Conservation (phyloP, 2,113 vertebrate species). For the Proterorhinus semilunaris region DNA sequence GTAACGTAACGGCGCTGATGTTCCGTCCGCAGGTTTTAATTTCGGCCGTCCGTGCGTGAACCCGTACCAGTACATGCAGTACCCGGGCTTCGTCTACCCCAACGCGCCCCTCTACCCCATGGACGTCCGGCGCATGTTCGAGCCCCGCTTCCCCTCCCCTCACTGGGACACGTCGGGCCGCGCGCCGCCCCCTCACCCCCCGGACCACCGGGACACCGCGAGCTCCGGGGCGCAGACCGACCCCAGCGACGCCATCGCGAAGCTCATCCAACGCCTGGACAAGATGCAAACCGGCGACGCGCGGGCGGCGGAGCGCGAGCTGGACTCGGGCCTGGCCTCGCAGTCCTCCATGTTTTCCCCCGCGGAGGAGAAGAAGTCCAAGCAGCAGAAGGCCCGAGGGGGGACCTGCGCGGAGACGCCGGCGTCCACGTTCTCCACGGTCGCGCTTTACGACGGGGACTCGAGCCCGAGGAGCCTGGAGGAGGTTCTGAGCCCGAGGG, state of each 20-base stretch:
- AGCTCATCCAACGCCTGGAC: constrained; percentile 73
- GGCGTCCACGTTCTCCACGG: constrained; percentile 21
- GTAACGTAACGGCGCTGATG: too few species aligned
- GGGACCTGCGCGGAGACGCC: constrained; percentile 22
- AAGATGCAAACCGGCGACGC: constrained; percentile 63
- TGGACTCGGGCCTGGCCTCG: constrained; percentile 70
- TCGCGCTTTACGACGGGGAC: constrained; percentile 30
- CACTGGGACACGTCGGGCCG: constrained; percentile 50
- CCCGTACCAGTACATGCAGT: constrained; percentile 76
- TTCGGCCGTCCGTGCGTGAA: constrained; percentile 66
- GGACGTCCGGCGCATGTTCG: constrained; percentile 73
- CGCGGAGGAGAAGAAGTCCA: constrained; percentile 37
- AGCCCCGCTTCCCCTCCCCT: constrained; percentile 64
- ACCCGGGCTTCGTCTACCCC: constrained; percentile 71
- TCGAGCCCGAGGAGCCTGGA: constrained; percentile 43
- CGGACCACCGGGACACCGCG: constrained; percentile 55
- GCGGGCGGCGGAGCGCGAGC: constrained; percentile 39
- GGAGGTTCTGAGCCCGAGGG: constrained; percentile 20
- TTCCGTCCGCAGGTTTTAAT: constrained; percentile 62
- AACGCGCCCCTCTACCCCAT: constrained; percentile 65
- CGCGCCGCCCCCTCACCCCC: constrained; percentile 31
- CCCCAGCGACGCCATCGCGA: constrained; percentile 70
- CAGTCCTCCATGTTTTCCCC: constrained; percentile 68
- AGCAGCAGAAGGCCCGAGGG: constrained; percentile 9
- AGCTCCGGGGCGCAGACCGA: constrained; percentile 74